Conservation (phyloP, 2,888 invertebrate species). For the Choristoneura rosaceana region DNA sequence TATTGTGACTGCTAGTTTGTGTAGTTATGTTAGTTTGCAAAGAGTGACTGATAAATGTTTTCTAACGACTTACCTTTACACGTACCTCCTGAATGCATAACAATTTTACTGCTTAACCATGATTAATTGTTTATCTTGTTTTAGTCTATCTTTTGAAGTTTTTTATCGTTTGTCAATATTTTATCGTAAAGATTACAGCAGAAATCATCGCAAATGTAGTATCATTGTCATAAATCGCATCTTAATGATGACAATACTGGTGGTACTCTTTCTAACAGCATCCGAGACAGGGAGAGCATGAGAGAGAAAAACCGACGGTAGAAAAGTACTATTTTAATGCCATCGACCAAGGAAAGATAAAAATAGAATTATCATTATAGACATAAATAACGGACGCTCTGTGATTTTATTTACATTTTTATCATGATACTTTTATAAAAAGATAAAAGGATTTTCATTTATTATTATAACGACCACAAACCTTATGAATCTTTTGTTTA, state of each 20-base stretch:
- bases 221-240: not conserved
- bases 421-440: not conserved
- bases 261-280: not conserved
- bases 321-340: not conserved
- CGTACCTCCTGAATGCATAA: too few relatives aligned
- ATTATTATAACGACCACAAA: too few relatives aligned
- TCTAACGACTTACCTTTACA: too few relatives aligned
- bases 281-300: not conserved
- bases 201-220: too few relatives aligned
- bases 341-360: not conserved
- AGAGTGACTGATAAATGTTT: too few relatives aligned
- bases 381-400: not conserved
- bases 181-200: not conserved
- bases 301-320: not conserved
- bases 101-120: too few relatives aligned
- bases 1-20: too few relatives aligned
- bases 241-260: not conserved
- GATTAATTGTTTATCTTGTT: too few relatives aligned
- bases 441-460: not conserved
- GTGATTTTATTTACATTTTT: not conserved
- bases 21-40: too few relatives aligned
- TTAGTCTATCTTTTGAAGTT: too few relatives aligned
- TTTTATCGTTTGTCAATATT: conserved; percentile 1
- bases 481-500: not conserved
- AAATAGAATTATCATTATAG: not conserved